Percentiles rank a stretch among this genome's conserved stretches.
Evolutionary conservation across 2,113 vertebrate genomes (phyloP).

Genomic region (Callipepla squamata): DNA sequence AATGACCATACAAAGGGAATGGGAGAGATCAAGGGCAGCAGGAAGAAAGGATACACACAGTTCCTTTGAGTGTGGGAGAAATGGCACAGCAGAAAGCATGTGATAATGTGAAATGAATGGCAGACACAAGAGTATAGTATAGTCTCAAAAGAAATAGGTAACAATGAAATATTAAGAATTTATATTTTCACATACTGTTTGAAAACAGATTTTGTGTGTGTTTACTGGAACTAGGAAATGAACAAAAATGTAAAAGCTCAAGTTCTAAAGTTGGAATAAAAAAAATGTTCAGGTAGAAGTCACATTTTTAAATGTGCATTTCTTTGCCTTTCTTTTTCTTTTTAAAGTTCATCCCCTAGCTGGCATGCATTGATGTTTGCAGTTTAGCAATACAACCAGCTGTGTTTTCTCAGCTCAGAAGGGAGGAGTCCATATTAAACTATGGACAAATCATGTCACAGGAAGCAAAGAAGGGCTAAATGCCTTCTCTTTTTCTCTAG

Average conservation of each 20-base stretch:
- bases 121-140: neutral
- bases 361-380: neutral
- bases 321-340: neutral
- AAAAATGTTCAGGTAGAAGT: neutral
- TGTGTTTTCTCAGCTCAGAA: constrained; percentile 4
- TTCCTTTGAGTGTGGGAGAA: neutral
- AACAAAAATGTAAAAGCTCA: neutral
- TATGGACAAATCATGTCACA: neutral
- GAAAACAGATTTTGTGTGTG: neutral
- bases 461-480: neutral
- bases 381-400: neutral
- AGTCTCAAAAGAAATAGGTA: neutral
- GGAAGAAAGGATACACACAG: neutral
- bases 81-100: neutral
- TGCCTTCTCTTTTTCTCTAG: neutral
- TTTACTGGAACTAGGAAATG: neutral
- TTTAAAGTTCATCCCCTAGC: neutral
- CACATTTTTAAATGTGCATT: neutral
- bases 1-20: neutral
- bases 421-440: neutral
- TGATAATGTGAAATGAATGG: neutral
- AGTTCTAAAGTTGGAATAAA: neutral
- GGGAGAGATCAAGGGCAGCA: neutral
- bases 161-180: neutral
- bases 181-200: neutral